These are phyloP conservation scores for Tyria jacobaeae DNA, from an alignment of 2,888 invertebrate genomes.

Conservation along the genomic window DNA sequence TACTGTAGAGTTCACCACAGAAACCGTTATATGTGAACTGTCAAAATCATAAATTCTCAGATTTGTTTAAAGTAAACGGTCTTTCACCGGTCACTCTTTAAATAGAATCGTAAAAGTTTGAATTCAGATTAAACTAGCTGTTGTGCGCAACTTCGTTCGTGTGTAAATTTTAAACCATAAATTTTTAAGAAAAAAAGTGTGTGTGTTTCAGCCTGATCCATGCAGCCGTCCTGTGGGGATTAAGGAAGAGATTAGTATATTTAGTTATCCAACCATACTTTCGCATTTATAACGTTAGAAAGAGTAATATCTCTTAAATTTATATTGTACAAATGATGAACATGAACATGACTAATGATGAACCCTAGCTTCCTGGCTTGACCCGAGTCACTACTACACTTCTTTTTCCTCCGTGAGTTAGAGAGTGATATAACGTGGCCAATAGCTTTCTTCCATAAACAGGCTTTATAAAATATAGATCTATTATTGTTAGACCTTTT, in stretches of 20 bases:
- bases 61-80: constrained; percentile 70
- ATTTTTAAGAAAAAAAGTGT: no score
- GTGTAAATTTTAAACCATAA: no score
- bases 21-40: constrained; percentile 54
- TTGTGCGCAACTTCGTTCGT: no score
- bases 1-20: constrained; percentile 17
- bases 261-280: no score
- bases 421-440: no score
- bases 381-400: neutral
- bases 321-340: constrained; percentile 32
- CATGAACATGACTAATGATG: neutral
- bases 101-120: constrained; percentile 46
- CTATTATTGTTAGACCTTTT: no score
- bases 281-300: no score
- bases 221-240: no score
- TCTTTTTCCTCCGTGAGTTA: neutral
- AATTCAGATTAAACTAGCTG: constrained; percentile 39
- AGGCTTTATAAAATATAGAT: no score
- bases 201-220: no score
- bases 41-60: constrained; percentile 68
- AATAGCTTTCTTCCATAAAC: neutral
- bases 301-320: constrained; percentile 40
- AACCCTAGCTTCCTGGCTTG: neutral
- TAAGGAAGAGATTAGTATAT: no score
- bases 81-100: constrained; percentile 60